A percentile compares a stretch with the other conserved stretches of the same genome.
Evolutionary conservation across 2,113 vertebrate species (phyloP).

Genomic region (Podarcis cretensis): DNA sequence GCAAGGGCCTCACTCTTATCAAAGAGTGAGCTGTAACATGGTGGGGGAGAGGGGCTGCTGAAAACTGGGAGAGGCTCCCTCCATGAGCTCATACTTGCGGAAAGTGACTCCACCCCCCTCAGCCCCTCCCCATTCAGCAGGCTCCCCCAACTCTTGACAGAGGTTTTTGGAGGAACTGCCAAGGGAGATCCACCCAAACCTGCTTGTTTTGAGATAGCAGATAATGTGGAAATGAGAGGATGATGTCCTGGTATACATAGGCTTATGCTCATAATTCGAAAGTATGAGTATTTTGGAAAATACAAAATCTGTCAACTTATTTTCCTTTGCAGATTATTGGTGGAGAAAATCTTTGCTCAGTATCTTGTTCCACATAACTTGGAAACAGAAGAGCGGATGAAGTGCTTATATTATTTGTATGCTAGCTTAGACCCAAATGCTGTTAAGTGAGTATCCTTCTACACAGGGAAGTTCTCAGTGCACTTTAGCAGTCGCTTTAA

Average conservation of each 20-base stretch:
- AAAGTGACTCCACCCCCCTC: no score
- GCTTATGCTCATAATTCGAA: neutral
- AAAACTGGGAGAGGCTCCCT: neutral
- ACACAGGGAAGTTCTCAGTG: neutral
- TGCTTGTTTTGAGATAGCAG: neutral
- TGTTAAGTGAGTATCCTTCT: constrained; percentile 90
- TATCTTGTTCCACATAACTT: constrained; percentile 98
- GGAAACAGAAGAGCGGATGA: constrained; percentile 99
- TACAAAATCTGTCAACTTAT: neutral
- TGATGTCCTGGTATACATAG: neutral
- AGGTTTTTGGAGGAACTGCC: no score
- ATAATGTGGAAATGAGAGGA: neutral
- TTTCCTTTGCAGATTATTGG: constrained; percentile 84
- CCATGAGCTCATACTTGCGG: neutral
- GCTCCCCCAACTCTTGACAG: no score
- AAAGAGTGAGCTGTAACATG: neutral
- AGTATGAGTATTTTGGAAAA: neutral
- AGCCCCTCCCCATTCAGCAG: no score
- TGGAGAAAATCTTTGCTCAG: constrained; percentile 99
- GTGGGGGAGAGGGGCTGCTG: no score
- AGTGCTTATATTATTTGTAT: constrained; percentile 99
- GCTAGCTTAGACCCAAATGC: constrained; percentile 98
- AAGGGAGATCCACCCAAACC: neutral
- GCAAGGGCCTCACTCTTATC: no score
- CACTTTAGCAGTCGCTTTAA: neutral